Evolutionary conservation across 2,797 vertebrate genomes (phyloP), one percentile per base, ranked within the genome.

Genomic region (Neomorphus geoffroyi): DNA sequence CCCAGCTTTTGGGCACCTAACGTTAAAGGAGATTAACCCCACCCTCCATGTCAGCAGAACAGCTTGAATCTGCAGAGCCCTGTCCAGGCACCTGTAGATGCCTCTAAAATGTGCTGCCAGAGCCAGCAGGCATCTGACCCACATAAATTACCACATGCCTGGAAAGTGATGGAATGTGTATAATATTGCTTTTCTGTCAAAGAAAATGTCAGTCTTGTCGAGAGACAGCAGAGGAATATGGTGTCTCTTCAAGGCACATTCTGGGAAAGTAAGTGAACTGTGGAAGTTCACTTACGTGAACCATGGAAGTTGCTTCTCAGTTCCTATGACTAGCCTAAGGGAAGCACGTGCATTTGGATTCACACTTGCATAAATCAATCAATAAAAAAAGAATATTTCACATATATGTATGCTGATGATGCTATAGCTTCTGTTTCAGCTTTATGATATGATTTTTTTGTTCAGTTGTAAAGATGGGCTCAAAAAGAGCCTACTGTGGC

Each of bases 351-450:
- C 26, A 10, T 81, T 91, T 82, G 62, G 43, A 84, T 82, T 81
- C 75, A 84, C 60, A 64, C n/a, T 80, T 80, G 32, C n/a, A 51
- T 88, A 60, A 72, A 85, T 64, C 58, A 83, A 18, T 92, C 58
- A 80, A 0, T 77, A 65, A n/a, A 54, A n/a, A 60, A 86, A 89
- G 16, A 84, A 37, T 23, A 45, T 26, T 79, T 65, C 50, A 37
- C 2, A 2, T 66, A 27, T 23, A 69, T 51, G 28, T 71, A 51
- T 67, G 62, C 67, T 93, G 67, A 10, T 87, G 70, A 11, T 70
- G 57, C n/a, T 94, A 39, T 92, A 90, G 65, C 48, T 92, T 95
- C 67, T 92, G 48, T 91, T 96, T 91, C 61, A 81, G 45, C 67
- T 96, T 96, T 92, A 58, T 67, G 57, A 57, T 50, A 46, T 70